Evolutionary conservation across 2,113 vertebrate species (phyloP).

Genomic region (Willisornis vidua): DNA sequence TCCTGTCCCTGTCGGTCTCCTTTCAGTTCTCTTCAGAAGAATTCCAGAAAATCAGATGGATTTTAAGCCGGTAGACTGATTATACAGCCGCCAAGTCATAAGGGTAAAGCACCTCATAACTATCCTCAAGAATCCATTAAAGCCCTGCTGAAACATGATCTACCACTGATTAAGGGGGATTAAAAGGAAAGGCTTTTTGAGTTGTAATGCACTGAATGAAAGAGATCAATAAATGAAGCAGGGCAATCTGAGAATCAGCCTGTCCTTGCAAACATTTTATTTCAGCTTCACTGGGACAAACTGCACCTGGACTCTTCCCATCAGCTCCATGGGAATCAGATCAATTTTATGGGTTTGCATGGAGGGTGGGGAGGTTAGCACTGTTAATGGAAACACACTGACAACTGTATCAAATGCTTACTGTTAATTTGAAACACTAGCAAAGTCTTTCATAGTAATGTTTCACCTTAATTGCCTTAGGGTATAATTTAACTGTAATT

Average conservation of each 20-base stretch:
- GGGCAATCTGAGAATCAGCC: neutral
- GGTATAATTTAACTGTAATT: conserved; percentile 62
- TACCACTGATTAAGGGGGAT: conserved; percentile 22
- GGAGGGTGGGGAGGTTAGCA: conserved; percentile 8
- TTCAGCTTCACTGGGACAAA: conserved; percentile 8
- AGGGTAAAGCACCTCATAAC: neutral
- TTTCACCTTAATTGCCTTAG: conserved; percentile 64
- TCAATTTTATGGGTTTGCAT: conserved; percentile 9
- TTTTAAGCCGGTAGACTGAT: conserved; percentile 25
- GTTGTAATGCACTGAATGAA: neutral
- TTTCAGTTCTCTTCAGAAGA: conserved; percentile 26
- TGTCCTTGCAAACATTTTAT: conserved; percentile 6
- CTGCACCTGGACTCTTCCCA: neutral
- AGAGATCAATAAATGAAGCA: conserved; percentile 8
- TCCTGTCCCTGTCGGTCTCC: neutral
- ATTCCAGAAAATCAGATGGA: conserved; percentile 41
- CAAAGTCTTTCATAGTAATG: neutral
- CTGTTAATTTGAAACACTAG: conserved; percentile 51
- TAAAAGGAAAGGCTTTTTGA: neutral
- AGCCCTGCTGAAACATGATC: conserved; percentile 30
- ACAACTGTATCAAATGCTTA: conserved; percentile 51
- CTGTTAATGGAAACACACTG: conserved; percentile 41
- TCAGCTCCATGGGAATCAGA: conserved; percentile 13
- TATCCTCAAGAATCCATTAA: conserved; percentile 26
- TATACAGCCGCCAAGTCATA: neutral